A percentile compares a stretch with the other conserved stretches of the same genome.
These are phyloP conservation scores for Hapalemur alaotrensis DNA, from an alignment of 2,797 vertebrate species.

Conservation along the genomic window DNA sequence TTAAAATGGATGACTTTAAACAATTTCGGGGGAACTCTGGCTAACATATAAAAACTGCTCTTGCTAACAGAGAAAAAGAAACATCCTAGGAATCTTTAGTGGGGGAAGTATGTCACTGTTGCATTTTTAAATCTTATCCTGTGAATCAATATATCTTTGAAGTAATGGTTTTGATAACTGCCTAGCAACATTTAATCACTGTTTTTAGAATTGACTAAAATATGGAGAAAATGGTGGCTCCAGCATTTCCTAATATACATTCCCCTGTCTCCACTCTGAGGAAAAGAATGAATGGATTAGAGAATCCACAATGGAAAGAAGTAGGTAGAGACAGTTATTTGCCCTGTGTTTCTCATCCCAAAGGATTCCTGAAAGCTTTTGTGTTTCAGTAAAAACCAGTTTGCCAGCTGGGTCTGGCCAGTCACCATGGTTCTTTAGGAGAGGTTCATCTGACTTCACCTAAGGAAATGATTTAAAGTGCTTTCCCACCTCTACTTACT, in stretches of 20 bases:
- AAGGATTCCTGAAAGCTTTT: slow-evolving; percentile 18
- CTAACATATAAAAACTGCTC: background rate
- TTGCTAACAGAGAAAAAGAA: background rate
- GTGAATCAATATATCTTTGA: slow-evolving; percentile 2
- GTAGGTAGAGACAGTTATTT: background rate
- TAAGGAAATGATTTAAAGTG: slow-evolving; percentile 66
- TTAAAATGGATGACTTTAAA: background rate
- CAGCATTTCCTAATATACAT: background rate
- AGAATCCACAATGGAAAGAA: background rate
- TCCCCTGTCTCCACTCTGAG: background rate
- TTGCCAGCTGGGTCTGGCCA: background rate
- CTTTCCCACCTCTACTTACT: slow-evolving; percentile 24
- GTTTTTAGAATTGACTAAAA: background rate
- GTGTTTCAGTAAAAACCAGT: slow-evolving; percentile 44
- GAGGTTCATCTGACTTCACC: slow-evolving; percentile 58
- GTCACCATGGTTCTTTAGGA: slow-evolving; percentile 12
- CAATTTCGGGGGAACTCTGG: background rate
- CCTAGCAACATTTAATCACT: background rate
- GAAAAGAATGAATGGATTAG: background rate
- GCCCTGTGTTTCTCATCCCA: background rate
- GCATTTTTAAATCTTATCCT: slow-evolving; percentile 10
- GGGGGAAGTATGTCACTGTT: background rate
- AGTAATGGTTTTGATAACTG: background rate
- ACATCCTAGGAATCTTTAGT: background rate
- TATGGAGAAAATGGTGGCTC: background rate